Base-by-base conservation (phyloP, 1,140 invertebrate species). In the Lanistes nyassanus region DNA sequence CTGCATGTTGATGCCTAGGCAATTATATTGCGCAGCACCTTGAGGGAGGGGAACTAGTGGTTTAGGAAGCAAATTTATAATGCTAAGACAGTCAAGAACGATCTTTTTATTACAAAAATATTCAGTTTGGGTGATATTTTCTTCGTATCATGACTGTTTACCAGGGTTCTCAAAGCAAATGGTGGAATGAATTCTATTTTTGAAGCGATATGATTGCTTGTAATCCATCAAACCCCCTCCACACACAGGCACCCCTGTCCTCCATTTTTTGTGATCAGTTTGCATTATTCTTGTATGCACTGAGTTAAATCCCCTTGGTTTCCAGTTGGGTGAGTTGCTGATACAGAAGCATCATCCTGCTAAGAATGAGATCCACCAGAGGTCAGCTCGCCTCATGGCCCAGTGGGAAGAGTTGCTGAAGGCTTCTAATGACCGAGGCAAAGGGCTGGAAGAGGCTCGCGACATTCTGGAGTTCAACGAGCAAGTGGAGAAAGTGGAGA, bases 391-490 rank as follows among this genome's bases (percentile, higher is more conserved):
- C 29, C 88, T 98, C 1, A 89, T 94, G 16, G 87, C 90, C 3
- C 93, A 93, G n/a, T 98, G 96, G 97, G 91, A 92, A 29, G 92
- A 93, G 80, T 90, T 99, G 3, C 89, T 97, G n/a, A 85, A 93
- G 1, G 95, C 95, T 74, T 94, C 96, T 0, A 92, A 92, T 77
- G 92, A 94, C 75, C 89, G 92, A 75, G 95, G 96, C 23, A 93
- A 95, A 83, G 97, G 97, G 5, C 89, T 99, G 7, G 97, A 98
- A 89, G 98, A 99, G 87, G 97, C 97, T 0, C 96, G 98, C 85
- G 97, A 99, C 85, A 98, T 99, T 71, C 90, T 99, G 2, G 96
- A 98, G 87, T 99, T 99, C 88, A 98, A 98, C 85, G 98, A 97
- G 86, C 95, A 98, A 85, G 92, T 97, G 55, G 96, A 99, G 79